Conservation (phyloP, 2,888 invertebrate species). For the Leptinotarsa rubiginosa region DNA sequence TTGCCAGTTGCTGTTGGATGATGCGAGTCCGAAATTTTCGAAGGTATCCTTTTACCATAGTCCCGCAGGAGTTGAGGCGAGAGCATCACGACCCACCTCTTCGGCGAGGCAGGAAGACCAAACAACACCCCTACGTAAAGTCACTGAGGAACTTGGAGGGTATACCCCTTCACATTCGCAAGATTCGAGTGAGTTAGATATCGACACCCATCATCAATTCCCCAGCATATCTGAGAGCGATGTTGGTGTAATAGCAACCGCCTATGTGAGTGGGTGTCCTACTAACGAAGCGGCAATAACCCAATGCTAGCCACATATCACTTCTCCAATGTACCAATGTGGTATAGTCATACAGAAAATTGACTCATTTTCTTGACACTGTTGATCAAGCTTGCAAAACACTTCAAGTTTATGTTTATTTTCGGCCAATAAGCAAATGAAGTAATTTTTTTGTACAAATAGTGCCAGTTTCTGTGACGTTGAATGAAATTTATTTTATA, state of each 20-base stretch:
- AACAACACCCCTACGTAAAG: constrained; percentile 61
- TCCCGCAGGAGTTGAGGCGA: constrained; percentile 69
- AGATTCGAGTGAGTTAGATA: constrained; percentile 52
- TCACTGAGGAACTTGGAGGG: constrained; percentile 52
- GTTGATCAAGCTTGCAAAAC: too few species aligned
- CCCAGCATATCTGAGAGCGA: constrained; percentile 59
- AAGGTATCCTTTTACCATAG: constrained; percentile 76
- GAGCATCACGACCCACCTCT: constrained; percentile 59
- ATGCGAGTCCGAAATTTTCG: constrained; percentile 71
- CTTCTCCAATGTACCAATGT: constrained; percentile 32
- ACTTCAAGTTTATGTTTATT: too few species aligned
- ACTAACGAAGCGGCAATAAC: constrained; percentile 62
- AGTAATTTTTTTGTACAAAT: too few species aligned
- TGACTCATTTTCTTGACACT: background rate
- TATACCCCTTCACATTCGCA: constrained; percentile 54
- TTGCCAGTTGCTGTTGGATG: constrained; percentile 78
- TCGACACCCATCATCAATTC: constrained; percentile 58
- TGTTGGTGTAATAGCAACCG: constrained; percentile 57
- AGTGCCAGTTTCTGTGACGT: too few species aligned
- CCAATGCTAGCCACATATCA: constrained; percentile 60
- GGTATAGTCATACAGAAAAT: background rate
- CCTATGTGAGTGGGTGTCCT: constrained; percentile 61
- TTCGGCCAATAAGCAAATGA: too few species aligned
- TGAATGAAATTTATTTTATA: too few species aligned
- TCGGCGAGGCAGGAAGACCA: constrained; percentile 58